A percentile compares a stretch with the other conserved stretches of the same genome.
Conservation (phyloP, 1,140 invertebrate genomes). For the Drosophila auraria region DNA sequence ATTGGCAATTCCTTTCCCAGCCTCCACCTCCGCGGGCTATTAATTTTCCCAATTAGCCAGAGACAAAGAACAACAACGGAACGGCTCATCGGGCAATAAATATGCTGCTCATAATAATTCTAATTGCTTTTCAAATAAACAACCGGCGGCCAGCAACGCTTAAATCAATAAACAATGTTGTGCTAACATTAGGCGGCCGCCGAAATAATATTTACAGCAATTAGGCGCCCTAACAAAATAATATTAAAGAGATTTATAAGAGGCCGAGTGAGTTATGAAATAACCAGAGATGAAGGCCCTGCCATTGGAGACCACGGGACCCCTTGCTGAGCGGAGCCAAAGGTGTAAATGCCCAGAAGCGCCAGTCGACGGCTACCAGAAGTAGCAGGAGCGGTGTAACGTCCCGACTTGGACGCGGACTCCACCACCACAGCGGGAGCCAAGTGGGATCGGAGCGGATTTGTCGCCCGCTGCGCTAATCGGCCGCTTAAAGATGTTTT, state of each 20-base stretch:
- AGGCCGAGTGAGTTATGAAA: conserved; percentile 72
- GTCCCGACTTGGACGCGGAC: conserved; percentile 17
- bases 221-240: conserved; percentile 81
- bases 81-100: conserved; percentile 67
- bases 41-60: conserved; percentile 49
- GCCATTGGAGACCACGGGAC: conserved; percentile 14
- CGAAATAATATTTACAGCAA: conserved; percentile 82
- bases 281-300: conserved; percentile 37
- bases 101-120: conserved; percentile 80
- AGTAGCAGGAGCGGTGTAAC: conserved; percentile 36
- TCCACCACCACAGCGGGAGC: conserved; percentile 46
- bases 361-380: conserved; percentile 51
- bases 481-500: conserved; percentile 79
- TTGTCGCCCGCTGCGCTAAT: conserved; percentile 76
- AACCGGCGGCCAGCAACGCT: conserved; percentile 41
- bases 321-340: conserved; percentile 48
- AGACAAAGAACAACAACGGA: conserved; percentile 32
- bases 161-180: conserved; percentile 67
- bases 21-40: conserved; percentile 23
- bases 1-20: conserved; percentile 3
- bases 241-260: conserved; percentile 84
- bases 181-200: conserved; percentile 24
- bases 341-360: conserved; percentile 77
- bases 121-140: conserved; percentile 84
- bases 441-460: conserved; percentile 16